Percentiles rank a stretch among this genome's conserved stretches.
These are phyloP conservation scores for Eupithecia vulgata DNA, from an alignment of 2,888 invertebrate genomes.

Conservation along the genomic window DNA sequence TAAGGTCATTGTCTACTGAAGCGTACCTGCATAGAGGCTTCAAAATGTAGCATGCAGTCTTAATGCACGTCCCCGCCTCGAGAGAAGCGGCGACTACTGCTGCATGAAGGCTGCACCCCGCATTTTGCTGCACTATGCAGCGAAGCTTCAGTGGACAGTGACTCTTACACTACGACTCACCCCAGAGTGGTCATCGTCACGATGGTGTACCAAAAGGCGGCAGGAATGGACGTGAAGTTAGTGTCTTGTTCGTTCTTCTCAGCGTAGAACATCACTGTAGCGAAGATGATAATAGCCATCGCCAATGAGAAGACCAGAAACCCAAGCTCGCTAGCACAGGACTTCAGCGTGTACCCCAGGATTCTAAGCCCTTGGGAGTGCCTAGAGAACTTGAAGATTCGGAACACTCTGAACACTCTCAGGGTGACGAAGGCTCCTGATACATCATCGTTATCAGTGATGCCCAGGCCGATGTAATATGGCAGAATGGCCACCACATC, in stretches of 20 bases:
- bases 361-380: slow-evolving; percentile 99
- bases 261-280: slow-evolving; percentile 99
- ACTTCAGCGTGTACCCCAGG: slow-evolving; percentile 99
- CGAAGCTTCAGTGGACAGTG: slow-evolving; percentile 31
- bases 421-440: slow-evolving; percentile 99
- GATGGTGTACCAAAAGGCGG: slow-evolving; percentile 99
- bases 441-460: slow-evolving; percentile 99
- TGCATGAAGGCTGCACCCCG: slow-evolving; percentile 32
- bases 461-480: slow-evolving; percentile 98
- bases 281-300: slow-evolving; percentile 99
- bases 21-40: slow-evolving; percentile 35
- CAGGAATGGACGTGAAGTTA: slow-evolving; percentile 99
- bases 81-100: slow-evolving; percentile 20
- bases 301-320: slow-evolving; percentile 99
- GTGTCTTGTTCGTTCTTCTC: slow-evolving; percentile 99
- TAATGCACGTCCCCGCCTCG: slow-evolving; percentile 25
- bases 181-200: slow-evolving; percentile 99
- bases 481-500: slow-evolving; percentile 99
- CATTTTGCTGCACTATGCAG: slow-evolving; percentile 35
- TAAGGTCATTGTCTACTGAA: slow-evolving; percentile 34
- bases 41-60: slow-evolving; percentile 35
- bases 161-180: slow-evolving; percentile 86
- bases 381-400: slow-evolving; percentile 99
- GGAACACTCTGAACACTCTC: slow-evolving; percentile 99
- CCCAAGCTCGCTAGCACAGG: slow-evolving; percentile 99